Conservation (phyloP, 2,113 vertebrate genomes). For the Cyprinus carpio region DNA sequence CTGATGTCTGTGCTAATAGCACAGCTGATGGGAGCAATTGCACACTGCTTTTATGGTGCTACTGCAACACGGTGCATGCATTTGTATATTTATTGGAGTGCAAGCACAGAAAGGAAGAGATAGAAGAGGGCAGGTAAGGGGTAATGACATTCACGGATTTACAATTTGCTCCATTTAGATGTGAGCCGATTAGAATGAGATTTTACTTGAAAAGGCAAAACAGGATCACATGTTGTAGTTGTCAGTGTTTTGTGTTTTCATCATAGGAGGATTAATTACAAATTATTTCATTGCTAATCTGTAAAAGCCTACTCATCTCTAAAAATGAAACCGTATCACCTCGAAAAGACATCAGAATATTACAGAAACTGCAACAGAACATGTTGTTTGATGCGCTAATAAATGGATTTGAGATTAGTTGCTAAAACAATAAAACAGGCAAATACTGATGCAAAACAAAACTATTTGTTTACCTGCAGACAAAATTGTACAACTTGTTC, state of each 20-base stretch:
- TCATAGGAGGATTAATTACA: neutral
- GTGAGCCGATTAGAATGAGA: constrained; percentile 6
- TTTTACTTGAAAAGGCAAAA: constrained; percentile 2
- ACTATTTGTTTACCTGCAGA: neutral
- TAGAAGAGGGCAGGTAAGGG: constrained; percentile 6
- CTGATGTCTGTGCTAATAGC: constrained; percentile 30
- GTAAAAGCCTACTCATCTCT: neutral
- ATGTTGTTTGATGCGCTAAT: neutral
- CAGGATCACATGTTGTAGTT: neutral
- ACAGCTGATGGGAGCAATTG: constrained; percentile 32
- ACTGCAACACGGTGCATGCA: constrained; percentile 24
- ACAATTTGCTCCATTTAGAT: constrained; percentile 22
- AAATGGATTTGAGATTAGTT: neutral
- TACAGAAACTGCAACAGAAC: neutral
- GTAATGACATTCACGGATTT: constrained; percentile 30
- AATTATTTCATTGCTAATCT: neutral
- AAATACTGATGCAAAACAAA: neutral
- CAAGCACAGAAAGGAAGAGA: neutral
- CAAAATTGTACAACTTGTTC: neutral
- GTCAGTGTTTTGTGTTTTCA: neutral
- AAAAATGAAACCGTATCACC: neutral
- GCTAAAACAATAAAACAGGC: neutral
- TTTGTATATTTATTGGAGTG: constrained; percentile 36
- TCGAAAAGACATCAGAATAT: neutral
- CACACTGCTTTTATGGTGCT: constrained; percentile 20